Base-by-base conservation (phyloP, 2,113 vertebrate species). In the Macaca fascicularis region DNA sequence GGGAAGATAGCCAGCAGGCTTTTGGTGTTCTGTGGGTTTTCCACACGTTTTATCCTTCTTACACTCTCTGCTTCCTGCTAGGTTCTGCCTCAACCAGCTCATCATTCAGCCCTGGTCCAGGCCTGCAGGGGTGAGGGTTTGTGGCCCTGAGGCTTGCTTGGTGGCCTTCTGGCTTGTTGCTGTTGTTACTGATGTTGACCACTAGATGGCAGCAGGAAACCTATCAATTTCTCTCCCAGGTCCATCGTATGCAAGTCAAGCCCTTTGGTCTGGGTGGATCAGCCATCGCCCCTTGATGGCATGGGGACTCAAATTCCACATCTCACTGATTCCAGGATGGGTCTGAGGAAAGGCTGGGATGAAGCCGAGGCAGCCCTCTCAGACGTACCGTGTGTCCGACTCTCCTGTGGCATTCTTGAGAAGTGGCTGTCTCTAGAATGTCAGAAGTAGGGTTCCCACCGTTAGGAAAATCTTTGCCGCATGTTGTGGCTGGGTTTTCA, bases 121-220 rank as follows among this genome's bases (percentile, higher is more conserved):
- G 69, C 0, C 2, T 13, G 35, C 16, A 4, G 45, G 61, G 35
- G 27, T 35, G 25, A 25, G 57, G 13, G 52, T 20, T n/a, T 52
- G 6, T 67, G 48, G 72, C 32, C 3, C n/a, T 0, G 2, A 86
- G 52, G 8, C n/a, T 9, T 32, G 79, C 40, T 19, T 4, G 40
- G 14, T 92, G 48, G 35, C 40, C 69, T 75, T n/a, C 45, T 76
- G 10, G 59, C 59, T 38, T 16, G 7, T 40, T 93, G 79, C 69
- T n/a, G 83, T 43, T 61, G 12, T 88, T 92, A 52, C 32, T 25
- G 4, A 0, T 9, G 0, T 30, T 16, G n/a, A n/a, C 94, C 98
- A 96, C 96, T 92, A 98, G 98, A 92, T 98, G 98, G 98, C 96
- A 97, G 97, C 80, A 97, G 96, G 87, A 88, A 95, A 48, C 96